These are phyloP conservation scores for Stegodyphus mimosarum DNA, from an alignment of 1,140 invertebrate species.

Conservation along the genomic window DNA sequence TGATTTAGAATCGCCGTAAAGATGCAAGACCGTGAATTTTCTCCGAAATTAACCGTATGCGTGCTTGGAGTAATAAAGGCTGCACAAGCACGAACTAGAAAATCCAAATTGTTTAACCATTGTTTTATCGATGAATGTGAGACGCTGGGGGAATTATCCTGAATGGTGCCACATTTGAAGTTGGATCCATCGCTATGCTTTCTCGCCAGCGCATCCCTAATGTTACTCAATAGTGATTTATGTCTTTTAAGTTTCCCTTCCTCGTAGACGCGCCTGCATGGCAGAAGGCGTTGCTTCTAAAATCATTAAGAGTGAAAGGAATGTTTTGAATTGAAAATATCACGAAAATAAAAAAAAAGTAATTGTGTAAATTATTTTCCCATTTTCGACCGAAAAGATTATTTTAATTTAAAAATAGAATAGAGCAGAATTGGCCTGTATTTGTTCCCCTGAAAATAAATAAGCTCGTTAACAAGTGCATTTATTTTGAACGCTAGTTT, in stretches of 20 bases:
- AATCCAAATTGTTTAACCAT: constrained; percentile 43
- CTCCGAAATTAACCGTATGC: constrained; percentile 40
- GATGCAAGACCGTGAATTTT: constrained; percentile 25
- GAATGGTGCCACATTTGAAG: not conserved
- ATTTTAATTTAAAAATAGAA: too few species aligned
- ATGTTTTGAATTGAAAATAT: too few species aligned
- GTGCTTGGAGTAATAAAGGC: constrained; percentile 29
- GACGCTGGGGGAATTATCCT: not conserved
- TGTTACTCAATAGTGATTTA: constrained; percentile 30
- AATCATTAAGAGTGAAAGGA: too few species aligned
- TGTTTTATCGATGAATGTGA: constrained; percentile 28
- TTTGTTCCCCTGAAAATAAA: too few species aligned
- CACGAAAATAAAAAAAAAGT: too few species aligned
- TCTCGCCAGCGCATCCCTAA: not conserved
- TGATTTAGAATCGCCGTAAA: not conserved
- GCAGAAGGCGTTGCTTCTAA: too few species aligned
- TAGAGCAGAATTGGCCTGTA: too few species aligned
- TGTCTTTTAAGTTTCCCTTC: not conserved
- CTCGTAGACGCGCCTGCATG: too few species aligned
- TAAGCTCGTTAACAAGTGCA: too few species aligned
- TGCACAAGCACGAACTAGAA: constrained; percentile 11
- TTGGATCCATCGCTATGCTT: not conserved
- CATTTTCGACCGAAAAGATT: too few species aligned
- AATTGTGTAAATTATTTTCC: too few species aligned
- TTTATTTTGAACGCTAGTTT: too few species aligned